These are phyloP conservation scores for Phalacrocorax carbo DNA, from an alignment of 2,113 vertebrate species.

Conservation along the genomic window DNA sequence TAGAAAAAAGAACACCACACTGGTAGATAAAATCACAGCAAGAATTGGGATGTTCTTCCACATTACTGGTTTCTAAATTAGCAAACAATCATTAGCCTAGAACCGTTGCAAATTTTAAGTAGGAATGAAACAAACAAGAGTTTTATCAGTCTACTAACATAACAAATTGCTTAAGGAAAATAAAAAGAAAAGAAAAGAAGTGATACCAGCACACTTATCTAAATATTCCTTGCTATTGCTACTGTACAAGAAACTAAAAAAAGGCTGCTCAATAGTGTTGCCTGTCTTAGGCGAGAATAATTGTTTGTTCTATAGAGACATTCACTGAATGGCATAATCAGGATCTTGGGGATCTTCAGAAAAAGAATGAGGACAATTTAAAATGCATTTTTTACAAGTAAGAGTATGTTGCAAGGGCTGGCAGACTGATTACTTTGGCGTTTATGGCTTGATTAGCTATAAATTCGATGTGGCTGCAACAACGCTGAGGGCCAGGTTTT, in stretches of 20 bases:
- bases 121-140: neutral
- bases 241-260: neutral
- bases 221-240: neutral
- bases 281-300: neutral
- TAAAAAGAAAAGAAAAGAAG: neutral
- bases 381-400: neutral
- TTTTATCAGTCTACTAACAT: neutral
- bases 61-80: neutral
- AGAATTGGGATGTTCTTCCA: neutral
- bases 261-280: neutral
- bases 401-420: neutral
- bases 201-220: neutral
- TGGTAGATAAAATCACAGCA: neutral
- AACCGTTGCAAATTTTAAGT: neutral
- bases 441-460: neutral
- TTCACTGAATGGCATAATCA: neutral
- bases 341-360: neutral
- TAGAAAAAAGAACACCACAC: neutral
- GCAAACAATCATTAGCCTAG: neutral
- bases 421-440: neutral
- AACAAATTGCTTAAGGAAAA: neutral
- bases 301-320: neutral
- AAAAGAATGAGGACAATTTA: neutral
- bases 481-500: neutral
- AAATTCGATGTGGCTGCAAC: neutral